Evolutionary conservation across 2,797 vertebrate genomes (phyloP), one percentile per base, ranked within the genome.

Genomic region (Spea hammondii): DNA sequence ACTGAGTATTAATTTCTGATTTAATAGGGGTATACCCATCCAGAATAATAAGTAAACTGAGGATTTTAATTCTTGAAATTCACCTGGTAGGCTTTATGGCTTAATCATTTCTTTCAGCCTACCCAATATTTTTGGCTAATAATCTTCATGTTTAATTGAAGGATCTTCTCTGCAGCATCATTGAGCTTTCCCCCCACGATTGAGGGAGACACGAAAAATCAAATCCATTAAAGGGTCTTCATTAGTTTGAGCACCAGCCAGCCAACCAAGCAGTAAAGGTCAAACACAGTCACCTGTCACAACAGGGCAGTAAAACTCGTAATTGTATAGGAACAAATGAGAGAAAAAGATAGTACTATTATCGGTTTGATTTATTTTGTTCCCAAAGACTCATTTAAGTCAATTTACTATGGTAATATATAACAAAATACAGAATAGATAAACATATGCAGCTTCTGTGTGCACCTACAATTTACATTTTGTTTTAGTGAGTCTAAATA

Each of bases 261-360:
- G 84, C 88, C 88, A 90, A 89, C 90, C 89, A 91, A 91, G 88
- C 90, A 88, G 88, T 89, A 91, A 91, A 91, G 90, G 90, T 91
- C 90, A 91, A 90, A 91, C 89, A 91, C 89, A 90, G 89, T 90
- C 89, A 91, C 89, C 89, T 91, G 90, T 90, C 90, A 91, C 89
- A 91, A 90, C 89, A 90, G 89, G 88, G 90, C 90, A 90, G 89
- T 91, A 91, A 90, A 91, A 91, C 88, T 88, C 89, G 89, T 91
- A 91, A 91, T 91, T 91, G 90, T 91, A 90, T 88, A 86, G 88
- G 89, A 91, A 91, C 90, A 89, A 90, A 90, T 90, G 89, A 90
- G 88, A 91, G 89, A 89, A 90, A 90, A 89, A 90, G 89, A 91
- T 90, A 84, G 88, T 89, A 91, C 87, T 89, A 88, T 91, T 91